A percentile compares a stretch with the other conserved stretches of the same genome.
Conservation (phyloP, 2,113 vertebrate genomes). For the Caloenas nicobarica region DNA sequence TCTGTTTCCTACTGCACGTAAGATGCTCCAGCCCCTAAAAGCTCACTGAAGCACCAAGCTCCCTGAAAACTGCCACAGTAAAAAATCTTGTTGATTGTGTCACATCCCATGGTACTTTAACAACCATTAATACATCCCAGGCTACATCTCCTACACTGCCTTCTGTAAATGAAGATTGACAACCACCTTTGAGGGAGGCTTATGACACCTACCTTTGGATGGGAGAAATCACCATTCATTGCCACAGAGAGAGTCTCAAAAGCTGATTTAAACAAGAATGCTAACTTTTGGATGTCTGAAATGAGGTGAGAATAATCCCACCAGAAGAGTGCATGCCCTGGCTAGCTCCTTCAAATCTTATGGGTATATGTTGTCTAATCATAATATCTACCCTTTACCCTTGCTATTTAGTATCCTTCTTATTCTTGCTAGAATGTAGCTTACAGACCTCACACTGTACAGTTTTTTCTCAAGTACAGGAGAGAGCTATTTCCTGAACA, state of each 20-base stretch:
- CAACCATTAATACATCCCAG: background rate
- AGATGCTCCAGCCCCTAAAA: background rate
- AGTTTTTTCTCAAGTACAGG: background rate
- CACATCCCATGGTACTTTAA: background rate
- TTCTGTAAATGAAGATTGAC: background rate
- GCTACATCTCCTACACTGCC: background rate
- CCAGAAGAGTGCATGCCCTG: background rate
- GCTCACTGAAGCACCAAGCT: background rate
- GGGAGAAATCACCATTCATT: background rate
- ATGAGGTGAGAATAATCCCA: background rate
- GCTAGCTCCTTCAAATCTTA: background rate
- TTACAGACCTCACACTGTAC: background rate
- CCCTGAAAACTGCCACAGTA: background rate
- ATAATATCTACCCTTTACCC: background rate
- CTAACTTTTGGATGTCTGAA: background rate
- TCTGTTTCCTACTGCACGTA: background rate
- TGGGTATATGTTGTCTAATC: background rate
- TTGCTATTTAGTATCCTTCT: background rate
- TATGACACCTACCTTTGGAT: background rate
- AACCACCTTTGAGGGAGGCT: background rate
- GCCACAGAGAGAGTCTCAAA: background rate
- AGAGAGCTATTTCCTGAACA: background rate
- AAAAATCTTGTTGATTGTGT: background rate
- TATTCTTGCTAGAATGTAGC: background rate
- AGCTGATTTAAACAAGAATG: background rate